Conservation (phyloP, 2,113 vertebrate species). For the Pygoscelis adeliae region DNA sequence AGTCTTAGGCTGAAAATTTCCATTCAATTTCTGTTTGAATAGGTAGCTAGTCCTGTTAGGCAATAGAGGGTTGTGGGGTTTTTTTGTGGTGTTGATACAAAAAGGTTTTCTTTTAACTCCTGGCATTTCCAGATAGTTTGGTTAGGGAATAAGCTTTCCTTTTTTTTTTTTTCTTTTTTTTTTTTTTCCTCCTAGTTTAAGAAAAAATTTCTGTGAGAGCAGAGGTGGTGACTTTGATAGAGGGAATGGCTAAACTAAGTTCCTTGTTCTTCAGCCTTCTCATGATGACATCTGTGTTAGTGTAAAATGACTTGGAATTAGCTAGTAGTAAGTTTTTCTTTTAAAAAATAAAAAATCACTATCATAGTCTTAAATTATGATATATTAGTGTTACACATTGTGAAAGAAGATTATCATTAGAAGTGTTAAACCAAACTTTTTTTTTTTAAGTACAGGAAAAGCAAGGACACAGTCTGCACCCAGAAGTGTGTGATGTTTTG, state of each 20-base stretch:
- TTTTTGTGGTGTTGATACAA: background rate
- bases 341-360: background rate
- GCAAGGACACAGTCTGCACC: background rate
- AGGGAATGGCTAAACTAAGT: background rate
- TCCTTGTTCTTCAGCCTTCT: background rate
- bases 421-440: background rate
- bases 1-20: background rate
- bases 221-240: background rate
- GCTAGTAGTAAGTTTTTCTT: background rate
- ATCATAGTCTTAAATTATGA: background rate
- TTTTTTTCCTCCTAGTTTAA: background rate
- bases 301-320: background rate
- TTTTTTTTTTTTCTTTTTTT: no score
- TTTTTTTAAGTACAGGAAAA: background rate
- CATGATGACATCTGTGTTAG: background rate
- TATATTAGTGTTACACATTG: background rate
- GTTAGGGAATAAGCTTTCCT: background rate
- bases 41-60: background rate
- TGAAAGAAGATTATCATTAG: background rate
- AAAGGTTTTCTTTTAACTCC: background rate
- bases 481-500: background rate
- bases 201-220: background rate
- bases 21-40: background rate
- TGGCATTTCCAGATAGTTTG: background rate
- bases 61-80: rapidly evolving